Percentiles rank a stretch among this genome's conserved stretches.
phyloP scores from a whole-genome alignment of 2,113 vertebrate genomes.

The Protobothrops flavoviridis region DNA sequence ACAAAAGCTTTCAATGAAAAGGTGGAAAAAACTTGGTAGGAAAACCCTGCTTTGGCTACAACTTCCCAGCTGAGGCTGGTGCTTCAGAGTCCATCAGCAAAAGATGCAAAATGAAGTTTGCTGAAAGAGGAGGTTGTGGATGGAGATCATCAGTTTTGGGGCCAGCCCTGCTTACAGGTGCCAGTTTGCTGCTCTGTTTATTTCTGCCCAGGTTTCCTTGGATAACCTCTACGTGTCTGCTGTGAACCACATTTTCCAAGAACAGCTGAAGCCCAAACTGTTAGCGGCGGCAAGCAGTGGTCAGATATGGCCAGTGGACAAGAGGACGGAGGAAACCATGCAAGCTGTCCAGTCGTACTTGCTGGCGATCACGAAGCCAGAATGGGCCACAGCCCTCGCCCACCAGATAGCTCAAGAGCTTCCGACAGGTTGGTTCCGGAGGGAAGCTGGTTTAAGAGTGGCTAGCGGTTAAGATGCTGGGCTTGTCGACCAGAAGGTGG shows the following conservation, averaged over 20 bases:
- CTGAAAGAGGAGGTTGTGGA: neutral
- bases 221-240: conserved; percentile 89
- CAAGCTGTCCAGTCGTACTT: conserved; percentile 83
- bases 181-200: neutral
- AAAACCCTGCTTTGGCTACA: neutral
- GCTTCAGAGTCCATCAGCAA: neutral
- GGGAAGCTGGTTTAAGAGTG: neutral
- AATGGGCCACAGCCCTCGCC: conserved; percentile 89
- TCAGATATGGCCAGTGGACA: conserved; percentile 64
- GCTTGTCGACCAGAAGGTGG: too few species aligned
- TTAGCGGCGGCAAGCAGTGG: conserved; percentile 71
- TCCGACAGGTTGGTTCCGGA: conserved; percentile 75
- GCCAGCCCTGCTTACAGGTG: too few species aligned
- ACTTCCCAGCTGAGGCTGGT: neutral
- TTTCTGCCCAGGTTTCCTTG: conserved; percentile 77
- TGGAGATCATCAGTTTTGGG: too few species aligned
- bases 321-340: conserved; percentile 74
- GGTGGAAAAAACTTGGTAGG: neutral
- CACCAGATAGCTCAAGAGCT: conserved; percentile 90
- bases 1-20: neutral
- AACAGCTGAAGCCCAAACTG: conserved; percentile 84
- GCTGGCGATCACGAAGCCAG: conserved; percentile 83
- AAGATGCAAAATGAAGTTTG: neutral
- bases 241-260: conserved; percentile 85
- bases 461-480: neutral